phyloP scores from a whole-genome alignment of 2,113 vertebrate species.

The Strigops habroptila region DNA sequence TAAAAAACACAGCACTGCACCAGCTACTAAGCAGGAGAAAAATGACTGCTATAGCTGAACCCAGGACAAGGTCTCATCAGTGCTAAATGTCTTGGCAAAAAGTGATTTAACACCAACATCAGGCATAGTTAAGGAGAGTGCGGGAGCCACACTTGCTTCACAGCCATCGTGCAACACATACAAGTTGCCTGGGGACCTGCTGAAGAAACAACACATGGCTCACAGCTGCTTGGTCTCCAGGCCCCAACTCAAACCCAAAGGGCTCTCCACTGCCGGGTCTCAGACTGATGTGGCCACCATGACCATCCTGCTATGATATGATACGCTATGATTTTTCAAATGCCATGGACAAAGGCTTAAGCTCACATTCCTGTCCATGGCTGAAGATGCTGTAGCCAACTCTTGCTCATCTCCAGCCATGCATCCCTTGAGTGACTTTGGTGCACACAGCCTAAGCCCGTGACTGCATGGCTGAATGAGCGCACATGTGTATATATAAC shows the following conservation, averaged over 20 bases:
- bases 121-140: background rate
- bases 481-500: background rate
- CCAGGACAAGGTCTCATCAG: too few species aligned
- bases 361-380: background rate
- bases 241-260: background rate
- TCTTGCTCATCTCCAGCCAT: background rate
- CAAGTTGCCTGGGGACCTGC: background rate
- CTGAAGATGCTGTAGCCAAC: background rate
- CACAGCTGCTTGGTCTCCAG: background rate
- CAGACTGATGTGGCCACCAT: accelerated
- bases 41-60: too few species aligned
- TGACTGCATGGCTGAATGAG: background rate
- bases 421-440: background rate
- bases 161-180: background rate
- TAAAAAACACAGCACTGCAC: too few species aligned
- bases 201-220: background rate
- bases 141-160: background rate
- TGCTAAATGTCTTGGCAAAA: background rate
- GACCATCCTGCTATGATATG: accelerated
- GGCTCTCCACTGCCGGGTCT: background rate
- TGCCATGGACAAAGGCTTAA: background rate
- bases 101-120: background rate
- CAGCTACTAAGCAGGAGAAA: too few species aligned
- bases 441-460: background rate
- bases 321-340: background rate